These are phyloP conservation scores for Archilochus colubris DNA, from an alignment of 2,113 vertebrate genomes.

Conservation along the genomic window DNA sequence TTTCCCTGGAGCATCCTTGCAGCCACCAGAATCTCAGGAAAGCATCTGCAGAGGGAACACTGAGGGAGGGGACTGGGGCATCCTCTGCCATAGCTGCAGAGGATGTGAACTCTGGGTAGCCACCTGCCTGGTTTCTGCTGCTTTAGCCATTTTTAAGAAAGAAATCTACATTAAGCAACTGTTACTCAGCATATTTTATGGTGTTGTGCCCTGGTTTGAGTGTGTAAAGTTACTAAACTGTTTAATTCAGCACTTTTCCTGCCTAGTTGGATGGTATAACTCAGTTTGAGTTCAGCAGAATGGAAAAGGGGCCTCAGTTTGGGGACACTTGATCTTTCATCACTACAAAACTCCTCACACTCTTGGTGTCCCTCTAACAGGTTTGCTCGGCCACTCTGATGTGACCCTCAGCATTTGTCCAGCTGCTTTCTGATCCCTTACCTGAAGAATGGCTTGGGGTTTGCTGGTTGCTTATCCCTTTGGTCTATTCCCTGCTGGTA, in stretches of 20 bases:
- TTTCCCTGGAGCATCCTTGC: not conserved
- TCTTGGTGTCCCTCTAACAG: not conserved
- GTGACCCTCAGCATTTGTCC: not conserved
- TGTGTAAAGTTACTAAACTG: not conserved
- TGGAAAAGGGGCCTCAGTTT: not conserved
- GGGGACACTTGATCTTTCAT: not conserved
- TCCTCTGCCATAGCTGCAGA: not conserved
- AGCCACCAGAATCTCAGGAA: not conserved
- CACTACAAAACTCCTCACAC: not conserved
- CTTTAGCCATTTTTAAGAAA: conserved; percentile 3
- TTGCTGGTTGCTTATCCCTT: not conserved
- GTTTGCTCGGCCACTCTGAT: not conserved
- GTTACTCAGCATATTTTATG: conserved; percentile 20
- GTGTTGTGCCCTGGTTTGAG: not conserved
- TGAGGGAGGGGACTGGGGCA: not conserved
- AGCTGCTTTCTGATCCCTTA: not conserved
- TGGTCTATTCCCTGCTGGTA: not conserved
- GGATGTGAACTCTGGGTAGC: not conserved
- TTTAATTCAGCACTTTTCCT: conserved; percentile 46
- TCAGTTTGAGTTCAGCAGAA: not conserved
- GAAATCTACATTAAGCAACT: not conserved
- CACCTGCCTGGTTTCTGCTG: not conserved
- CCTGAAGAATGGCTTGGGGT: not conserved
- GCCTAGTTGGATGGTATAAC: not conserved
- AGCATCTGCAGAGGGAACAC: not conserved